A percentile compares a stretch with the other conserved stretches of the same genome.
Evolutionary conservation across 1,140 invertebrate species (phyloP).

Genomic region (Sitobion miscanthi): DNA sequence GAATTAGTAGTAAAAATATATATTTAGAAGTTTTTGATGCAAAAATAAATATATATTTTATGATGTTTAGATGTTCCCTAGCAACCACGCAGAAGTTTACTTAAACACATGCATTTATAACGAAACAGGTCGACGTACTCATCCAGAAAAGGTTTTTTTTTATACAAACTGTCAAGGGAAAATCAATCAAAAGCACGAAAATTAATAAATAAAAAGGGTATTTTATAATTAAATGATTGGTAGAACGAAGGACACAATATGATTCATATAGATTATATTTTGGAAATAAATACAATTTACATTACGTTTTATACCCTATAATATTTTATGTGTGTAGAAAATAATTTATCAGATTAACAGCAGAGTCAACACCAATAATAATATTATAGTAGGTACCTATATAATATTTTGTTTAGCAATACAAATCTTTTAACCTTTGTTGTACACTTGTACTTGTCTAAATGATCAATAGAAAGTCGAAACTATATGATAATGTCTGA

Average conservation of each 20-base stretch:
- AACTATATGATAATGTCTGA: background rate
- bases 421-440: conserved; percentile 19
- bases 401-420: background rate
- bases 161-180: background rate
- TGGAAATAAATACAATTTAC: background rate
- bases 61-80: conserved; percentile 31
- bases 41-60: background rate
- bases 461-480: conserved; percentile 39
- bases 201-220: background rate
- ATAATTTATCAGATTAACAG: background rate
- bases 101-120: conserved; percentile 36
- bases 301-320: background rate
- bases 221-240: conserved; percentile 12
- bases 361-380: background rate
- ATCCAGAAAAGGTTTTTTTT: conserved; percentile 4
- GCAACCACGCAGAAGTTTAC: conserved; percentile 33
- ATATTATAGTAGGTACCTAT: background rate
- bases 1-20: background rate
- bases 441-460: background rate
- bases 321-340: background rate
- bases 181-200: conserved; percentile 21
- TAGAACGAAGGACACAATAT: background rate
- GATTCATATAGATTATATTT: background rate
- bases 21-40: conserved; percentile 7
- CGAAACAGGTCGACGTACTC: conserved; percentile 37